Evolutionary conservation across 2,113 vertebrate genomes (phyloP), one percentile per base, ranked within the genome.

Genomic region (Dromas ardeola): DNA sequence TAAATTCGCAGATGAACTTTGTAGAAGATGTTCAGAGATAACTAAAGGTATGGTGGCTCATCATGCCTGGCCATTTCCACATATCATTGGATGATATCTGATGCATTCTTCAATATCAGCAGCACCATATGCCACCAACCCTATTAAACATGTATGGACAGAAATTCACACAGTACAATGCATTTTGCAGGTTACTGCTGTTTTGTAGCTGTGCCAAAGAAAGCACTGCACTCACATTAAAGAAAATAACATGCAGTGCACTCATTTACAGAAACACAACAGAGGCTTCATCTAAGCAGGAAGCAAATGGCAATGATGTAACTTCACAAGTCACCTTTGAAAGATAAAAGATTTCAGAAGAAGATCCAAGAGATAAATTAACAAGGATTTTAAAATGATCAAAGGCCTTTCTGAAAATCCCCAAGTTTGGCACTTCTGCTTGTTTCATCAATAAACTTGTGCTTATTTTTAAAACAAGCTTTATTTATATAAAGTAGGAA

Each of bases 301-400:
- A n/a, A 47, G 59, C 3, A 88, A 88, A 62, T 32, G 30, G 8
- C 29, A 81, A 36, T 42, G 18, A 34, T 0, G 0, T 34, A 79
- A 67, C 6, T 69, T 80, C 13, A 4, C 8, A 59, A 63, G 32
- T 30, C 26, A 76, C 15, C 30, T 90, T 84, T 36, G 86, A 62
- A 81, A 91, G 38, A 38, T 6, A 5, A 7, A 70, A 82, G 30
- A 23, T 61, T 67, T 72, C 30, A 77, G 40, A 34, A 82, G 58
- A 2, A 20, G 15, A 18, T 34, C 20, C 6, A 70, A 38, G 5
- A 65, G 22, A 4, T 74, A 82, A 67, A 93, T 79, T 71, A 50
- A 71, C 2, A 66, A 47, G 18, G 13, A 52, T 78, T 85, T 88
- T 1, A 13, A 81, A 85, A 59, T 32, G 3, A 47, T 42, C n/a